These are phyloP conservation scores for Poecilus cupreus DNA, from an alignment of 2,888 invertebrate genomes.

Conservation along the genomic window DNA sequence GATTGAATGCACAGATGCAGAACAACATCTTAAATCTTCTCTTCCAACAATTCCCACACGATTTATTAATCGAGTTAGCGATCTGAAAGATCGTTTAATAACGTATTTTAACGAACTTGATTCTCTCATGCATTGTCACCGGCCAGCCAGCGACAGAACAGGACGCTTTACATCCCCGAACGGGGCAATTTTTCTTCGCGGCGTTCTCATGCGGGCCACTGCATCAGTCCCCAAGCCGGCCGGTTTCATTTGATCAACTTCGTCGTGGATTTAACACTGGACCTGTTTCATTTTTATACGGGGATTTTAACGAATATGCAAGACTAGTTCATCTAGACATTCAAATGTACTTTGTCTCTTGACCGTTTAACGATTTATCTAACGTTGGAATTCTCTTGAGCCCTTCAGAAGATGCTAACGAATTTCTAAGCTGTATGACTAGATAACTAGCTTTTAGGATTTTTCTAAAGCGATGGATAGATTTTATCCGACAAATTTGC, in stretches of 20 bases:
- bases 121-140: conserved; percentile 26
- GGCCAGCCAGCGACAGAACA: not conserved
- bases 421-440: no score
- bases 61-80: conserved; percentile 5
- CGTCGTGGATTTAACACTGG: not conserved
- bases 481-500: no score
- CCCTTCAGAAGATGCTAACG: not conserved
- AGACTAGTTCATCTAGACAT: not conserved
- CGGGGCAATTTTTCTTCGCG: not conserved
- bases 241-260: conserved; percentile 3
- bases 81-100: conserved; percentile 25
- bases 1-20: no score
- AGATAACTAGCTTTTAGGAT: no score
- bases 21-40: no score
- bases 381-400: not conserved
- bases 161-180: not conserved
- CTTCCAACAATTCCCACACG: not conserved
- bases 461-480: no score
- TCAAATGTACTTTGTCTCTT: not conserved
- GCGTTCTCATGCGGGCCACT: conserved; percentile 2
- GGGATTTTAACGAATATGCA: not conserved
- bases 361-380: not conserved
- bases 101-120: conserved; percentile 7
- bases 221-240: not conserved
- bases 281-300: conserved; percentile 34